These are phyloP conservation scores for Hassar affinis DNA, from an alignment of 2,113 vertebrate genomes.

Conservation along the genomic window DNA sequence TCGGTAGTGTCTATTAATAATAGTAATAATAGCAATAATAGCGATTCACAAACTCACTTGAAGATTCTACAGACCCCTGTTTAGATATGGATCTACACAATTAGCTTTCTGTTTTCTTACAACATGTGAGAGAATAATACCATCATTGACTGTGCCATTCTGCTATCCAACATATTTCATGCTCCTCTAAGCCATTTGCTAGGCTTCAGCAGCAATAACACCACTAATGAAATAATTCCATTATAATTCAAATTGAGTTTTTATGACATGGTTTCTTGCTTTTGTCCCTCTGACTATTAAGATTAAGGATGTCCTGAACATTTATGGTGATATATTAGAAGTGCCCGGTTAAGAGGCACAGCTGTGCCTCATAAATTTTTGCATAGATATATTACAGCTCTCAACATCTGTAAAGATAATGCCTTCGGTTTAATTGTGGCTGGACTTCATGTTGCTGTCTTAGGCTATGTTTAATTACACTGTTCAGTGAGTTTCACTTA, in stretches of 20 bases:
- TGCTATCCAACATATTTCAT: slow-evolving; percentile 26
- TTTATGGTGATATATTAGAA: slow-evolving; percentile 19
- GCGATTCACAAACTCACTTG: not conserved
- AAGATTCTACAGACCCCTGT: not conserved
- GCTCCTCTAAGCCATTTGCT: slow-evolving; percentile 25
- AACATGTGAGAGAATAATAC: not conserved
- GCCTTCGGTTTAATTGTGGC: not conserved
- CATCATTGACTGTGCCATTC: not conserved
- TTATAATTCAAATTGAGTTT: slow-evolving; percentile 32
- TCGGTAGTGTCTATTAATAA: not conserved
- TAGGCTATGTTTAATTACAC: slow-evolving; percentile 4
- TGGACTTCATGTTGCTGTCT: not conserved
- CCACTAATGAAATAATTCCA: slow-evolving; percentile 31
- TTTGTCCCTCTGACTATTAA: slow-evolving; percentile 32
- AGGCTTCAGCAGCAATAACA: not conserved
- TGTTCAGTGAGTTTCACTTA: slow-evolving; percentile 13
- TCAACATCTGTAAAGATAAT: slow-evolving; percentile 24
- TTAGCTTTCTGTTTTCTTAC: slow-evolving; percentile 2
- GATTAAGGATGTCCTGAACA: slow-evolving; percentile 30
- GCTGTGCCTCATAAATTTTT: slow-evolving; percentile 27
- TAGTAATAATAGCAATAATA: not conserved
- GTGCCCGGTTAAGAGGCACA: slow-evolving; percentile 6
- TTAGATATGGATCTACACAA: not conserved
- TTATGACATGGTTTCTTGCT: slow-evolving; percentile 11
- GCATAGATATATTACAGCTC: slow-evolving; percentile 13